A percentile compares a stretch with the other conserved stretches of the same genome.
Conservation (phyloP, 2,888 invertebrate genomes). For the Pyrochroa serraticornis region DNA sequence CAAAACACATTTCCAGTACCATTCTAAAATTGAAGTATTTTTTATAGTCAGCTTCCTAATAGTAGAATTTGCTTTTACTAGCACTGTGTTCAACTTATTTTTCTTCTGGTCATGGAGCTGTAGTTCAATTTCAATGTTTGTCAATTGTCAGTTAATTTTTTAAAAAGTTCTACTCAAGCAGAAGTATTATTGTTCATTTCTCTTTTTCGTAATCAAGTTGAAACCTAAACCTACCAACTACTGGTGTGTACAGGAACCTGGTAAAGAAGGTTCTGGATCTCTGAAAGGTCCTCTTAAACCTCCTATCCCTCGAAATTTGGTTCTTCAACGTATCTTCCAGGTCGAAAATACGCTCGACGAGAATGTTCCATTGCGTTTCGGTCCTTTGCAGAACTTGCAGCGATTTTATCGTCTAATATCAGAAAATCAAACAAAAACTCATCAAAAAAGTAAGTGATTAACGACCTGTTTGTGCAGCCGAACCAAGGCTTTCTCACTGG, state of each 20-base stretch:
- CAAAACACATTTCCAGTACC: slow-evolving; percentile 94
- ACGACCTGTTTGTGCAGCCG: slow-evolving; percentile 87
- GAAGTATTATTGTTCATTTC: too few relatives aligned
- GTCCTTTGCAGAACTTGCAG: slow-evolving; percentile 91
- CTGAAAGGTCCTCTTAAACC: slow-evolving; percentile 75
- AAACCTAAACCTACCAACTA: slow-evolving; percentile 61
- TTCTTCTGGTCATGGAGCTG: not conserved
- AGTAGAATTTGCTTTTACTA: not conserved
- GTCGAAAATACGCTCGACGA: slow-evolving; percentile 79
- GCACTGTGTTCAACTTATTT: not conserved
- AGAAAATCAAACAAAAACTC: too few relatives aligned
- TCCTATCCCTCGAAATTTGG: slow-evolving; percentile 64
- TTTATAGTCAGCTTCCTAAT: not conserved
- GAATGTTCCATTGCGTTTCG: slow-evolving; percentile 91
- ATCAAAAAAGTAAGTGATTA: not conserved
- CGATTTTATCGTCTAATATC: slow-evolving; percentile 76
- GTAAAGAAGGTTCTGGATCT: slow-evolving; percentile 65
- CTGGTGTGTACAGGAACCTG: slow-evolving; percentile 68
- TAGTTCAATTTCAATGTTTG: not conserved
- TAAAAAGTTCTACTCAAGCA: too few relatives aligned
- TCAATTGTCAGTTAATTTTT: too few relatives aligned
- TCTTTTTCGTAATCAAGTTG: too few relatives aligned
- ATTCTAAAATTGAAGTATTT: slow-evolving; percentile 68
- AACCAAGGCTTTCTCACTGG: slow-evolving; percentile 84
- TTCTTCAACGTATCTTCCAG: slow-evolving; percentile 90